phyloP scores from a whole-genome alignment of 2,888 invertebrate genomes.

The Nysson spinosus region DNA sequence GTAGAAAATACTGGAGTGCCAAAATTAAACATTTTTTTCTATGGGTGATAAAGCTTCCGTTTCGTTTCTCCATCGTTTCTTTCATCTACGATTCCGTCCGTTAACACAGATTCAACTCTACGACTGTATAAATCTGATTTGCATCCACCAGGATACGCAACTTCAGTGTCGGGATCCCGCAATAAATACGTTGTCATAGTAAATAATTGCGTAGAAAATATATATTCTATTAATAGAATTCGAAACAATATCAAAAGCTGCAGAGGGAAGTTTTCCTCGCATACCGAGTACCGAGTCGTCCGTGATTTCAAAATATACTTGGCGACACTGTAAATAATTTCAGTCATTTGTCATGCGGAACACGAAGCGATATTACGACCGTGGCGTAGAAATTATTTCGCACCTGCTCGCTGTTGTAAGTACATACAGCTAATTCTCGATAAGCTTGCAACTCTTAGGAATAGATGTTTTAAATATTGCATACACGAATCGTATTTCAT shows the following conservation, averaged over 20 bases:
- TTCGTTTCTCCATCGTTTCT: too few species aligned
- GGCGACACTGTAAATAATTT: slow-evolving; percentile 14
- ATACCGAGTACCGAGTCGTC: neutral
- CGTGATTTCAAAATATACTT: slow-evolving; percentile 16
- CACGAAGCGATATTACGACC: neutral
- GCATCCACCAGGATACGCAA: neutral
- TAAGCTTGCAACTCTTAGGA: neutral
- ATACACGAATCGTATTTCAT: too few species aligned
- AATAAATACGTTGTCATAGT: slow-evolving; percentile 11
- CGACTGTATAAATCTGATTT: neutral
- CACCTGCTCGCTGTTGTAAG: slow-evolving; percentile 19
- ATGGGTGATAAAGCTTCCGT: too few species aligned
- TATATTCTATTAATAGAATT: slow-evolving; percentile 36
- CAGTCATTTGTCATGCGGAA: slow-evolving; percentile 4
- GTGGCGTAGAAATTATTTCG: slow-evolving; percentile 16
- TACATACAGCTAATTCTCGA: neutral
- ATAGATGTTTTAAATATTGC: neutral
- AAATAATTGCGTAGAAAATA: slow-evolving; percentile 18
- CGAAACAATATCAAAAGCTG: slow-evolving; percentile 18
- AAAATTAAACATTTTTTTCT: too few species aligned
- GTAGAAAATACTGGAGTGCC: too few species aligned
- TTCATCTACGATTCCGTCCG: too few species aligned
- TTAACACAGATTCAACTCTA: too few species aligned
- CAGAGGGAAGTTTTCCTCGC: slow-evolving; percentile 6
- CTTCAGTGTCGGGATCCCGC: neutral